Conservation (phyloP, 64 coral and sea anemone species). For the Orbicella faveolata region DNA sequence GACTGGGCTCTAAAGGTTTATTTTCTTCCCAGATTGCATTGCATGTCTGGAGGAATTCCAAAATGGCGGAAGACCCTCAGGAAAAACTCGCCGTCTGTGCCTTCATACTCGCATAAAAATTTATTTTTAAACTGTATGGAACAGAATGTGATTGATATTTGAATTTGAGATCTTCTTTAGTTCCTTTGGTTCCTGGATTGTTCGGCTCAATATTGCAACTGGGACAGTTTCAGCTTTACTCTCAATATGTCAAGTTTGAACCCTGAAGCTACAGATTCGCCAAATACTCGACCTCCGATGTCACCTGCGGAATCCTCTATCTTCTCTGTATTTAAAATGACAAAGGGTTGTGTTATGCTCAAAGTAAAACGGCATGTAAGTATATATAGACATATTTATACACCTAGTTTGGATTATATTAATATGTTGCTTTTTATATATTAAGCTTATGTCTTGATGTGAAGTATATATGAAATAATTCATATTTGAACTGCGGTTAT, state of each 20-base stretch:
- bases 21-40: slow-evolving; percentile 31
- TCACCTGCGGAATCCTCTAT: not conserved
- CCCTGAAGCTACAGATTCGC: not conserved
- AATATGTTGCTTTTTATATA: too few species aligned
- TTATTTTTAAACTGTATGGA: not conserved
- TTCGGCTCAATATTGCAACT: not conserved
- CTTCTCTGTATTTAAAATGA: slow-evolving; percentile 22
- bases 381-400: not conserved
- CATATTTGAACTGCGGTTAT: too few species aligned
- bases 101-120: not conserved
- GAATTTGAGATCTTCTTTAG: not conserved
- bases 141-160: not conserved
- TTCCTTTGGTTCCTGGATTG: not conserved
- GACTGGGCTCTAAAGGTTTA: slow-evolving; percentile 15
- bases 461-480: too few species aligned
- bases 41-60: not conserved
- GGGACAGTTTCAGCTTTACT: too few species aligned
- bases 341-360: slow-evolving; percentile 23
- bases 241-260: not conserved
- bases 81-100: not conserved
- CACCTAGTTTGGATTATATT: too few species aligned
- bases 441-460: too few species aligned
- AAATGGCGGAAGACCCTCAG: slow-evolving; percentile 12
- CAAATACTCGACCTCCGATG: too few species aligned
- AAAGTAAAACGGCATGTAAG: slow-evolving; percentile 45